Evolutionary conservation across 1,140 invertebrate species (phyloP).

Genomic region (Apis florea): DNA sequence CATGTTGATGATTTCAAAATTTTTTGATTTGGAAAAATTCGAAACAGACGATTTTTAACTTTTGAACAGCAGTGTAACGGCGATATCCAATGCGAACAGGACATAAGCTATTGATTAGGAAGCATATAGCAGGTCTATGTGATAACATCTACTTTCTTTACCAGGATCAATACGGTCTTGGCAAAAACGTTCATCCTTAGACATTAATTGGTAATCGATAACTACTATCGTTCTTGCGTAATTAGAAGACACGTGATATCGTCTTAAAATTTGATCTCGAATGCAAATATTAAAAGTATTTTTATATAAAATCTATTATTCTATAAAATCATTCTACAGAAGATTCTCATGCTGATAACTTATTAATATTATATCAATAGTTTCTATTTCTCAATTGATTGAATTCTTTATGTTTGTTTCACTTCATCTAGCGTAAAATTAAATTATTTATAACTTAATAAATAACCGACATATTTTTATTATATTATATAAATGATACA

Average conservation of each 20-base stretch:
- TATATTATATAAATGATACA: too few species aligned
- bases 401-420: too few species aligned
- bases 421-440: too few species aligned
- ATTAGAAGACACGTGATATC: background rate
- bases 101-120: conserved; percentile 5
- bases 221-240: background rate
- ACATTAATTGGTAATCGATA: background rate
- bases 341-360: background rate
- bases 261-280: background rate
- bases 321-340: background rate
- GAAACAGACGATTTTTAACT: background rate
- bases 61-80: background rate
- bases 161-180: conserved; percentile 45
- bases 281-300: background rate
- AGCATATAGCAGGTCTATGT: background rate
- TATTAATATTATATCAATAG: too few species aligned
- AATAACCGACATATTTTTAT: too few species aligned
- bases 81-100: background rate
- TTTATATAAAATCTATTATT: background rate
- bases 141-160: conserved; percentile 3
- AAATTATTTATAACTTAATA: too few species aligned
- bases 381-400: too few species aligned
- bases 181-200: conserved; percentile 32
- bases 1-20: too few species aligned
- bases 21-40: too few species aligned